Evolutionary conservation across 2,797 vertebrate species (phyloP).

Genomic region (Megaceryle alcyon): DNA sequence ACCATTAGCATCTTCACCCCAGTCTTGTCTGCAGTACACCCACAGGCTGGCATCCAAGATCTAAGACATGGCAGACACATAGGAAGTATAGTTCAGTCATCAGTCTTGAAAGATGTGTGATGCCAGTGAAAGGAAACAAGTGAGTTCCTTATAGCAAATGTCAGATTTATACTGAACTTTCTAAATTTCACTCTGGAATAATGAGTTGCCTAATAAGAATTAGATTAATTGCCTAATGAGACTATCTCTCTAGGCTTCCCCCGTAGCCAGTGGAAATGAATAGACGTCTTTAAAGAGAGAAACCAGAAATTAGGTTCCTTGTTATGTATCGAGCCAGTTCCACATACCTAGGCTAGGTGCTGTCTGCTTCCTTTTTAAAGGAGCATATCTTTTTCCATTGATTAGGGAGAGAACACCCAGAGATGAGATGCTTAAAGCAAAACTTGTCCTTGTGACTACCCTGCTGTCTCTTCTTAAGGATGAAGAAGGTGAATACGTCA

Average conservation of each 20-base stretch:
- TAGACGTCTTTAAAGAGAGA: not conserved
- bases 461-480: not conserved
- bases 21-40: not conserved
- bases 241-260: not conserved
- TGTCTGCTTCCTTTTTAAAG: not conserved
- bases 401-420: not conserved
- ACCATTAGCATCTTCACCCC: accelerated
- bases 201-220: not conserved
- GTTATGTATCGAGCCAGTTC: not conserved
- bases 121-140: not conserved
- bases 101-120: not conserved
- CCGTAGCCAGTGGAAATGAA: not conserved
- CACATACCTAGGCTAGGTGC: not conserved
- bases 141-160: not conserved
- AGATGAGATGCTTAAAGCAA: not conserved
- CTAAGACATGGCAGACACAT: not conserved
- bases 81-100: not conserved
- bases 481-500: not conserved
- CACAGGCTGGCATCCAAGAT: not conserved
- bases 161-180: not conserved
- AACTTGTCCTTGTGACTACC: not conserved
- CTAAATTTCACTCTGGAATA: not conserved
- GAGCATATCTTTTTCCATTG: not conserved
- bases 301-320: not conserved
- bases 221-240: not conserved